Evolutionary conservation across 2,113 vertebrate species (phyloP).

Genomic region (Prietella phreatophila): DNA sequence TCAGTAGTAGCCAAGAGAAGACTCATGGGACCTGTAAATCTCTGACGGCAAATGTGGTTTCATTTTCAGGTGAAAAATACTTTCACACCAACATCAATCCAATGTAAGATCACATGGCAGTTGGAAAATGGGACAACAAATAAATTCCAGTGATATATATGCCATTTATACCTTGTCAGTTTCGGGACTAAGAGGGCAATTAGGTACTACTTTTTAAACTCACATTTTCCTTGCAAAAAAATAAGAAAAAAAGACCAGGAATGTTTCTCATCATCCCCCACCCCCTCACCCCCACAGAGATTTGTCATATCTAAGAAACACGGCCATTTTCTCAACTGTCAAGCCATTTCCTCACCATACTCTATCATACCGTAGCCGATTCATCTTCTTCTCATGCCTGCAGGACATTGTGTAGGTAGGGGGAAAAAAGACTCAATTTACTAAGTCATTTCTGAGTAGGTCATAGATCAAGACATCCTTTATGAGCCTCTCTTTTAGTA

Average conservation of each 20-base stretch:
- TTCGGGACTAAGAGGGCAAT: slow-evolving; percentile 63
- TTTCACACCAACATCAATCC: slow-evolving; percentile 45
- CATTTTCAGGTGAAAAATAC: slow-evolving; percentile 49
- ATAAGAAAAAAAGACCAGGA: slow-evolving; percentile 69
- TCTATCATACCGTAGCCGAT: slow-evolving; percentile 52
- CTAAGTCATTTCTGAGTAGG: slow-evolving; percentile 40
- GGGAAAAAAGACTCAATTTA: slow-evolving; percentile 39
- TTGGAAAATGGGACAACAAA: slow-evolving; percentile 57
- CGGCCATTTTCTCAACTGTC: slow-evolving; percentile 77
- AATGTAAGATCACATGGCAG: slow-evolving; percentile 49
- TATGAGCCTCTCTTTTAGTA: slow-evolving; percentile 40
- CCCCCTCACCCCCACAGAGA: slow-evolving; percentile 62
- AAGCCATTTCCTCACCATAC: slow-evolving; percentile 56
- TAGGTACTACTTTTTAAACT: slow-evolving; percentile 64
- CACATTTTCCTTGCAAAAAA: slow-evolving; percentile 70
- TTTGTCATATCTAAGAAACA: slow-evolving; percentile 70
- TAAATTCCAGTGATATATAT: slow-evolving; percentile 64
- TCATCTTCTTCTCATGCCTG: slow-evolving; percentile 36
- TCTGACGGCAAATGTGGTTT: slow-evolving; percentile 42
- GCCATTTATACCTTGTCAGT: slow-evolving; percentile 54
- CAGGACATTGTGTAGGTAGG: slow-evolving; percentile 31
- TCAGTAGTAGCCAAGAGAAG: not conserved
- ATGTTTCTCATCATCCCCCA: slow-evolving; percentile 54
- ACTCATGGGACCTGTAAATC: slow-evolving; percentile 5
- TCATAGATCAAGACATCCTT: slow-evolving; percentile 39